Evolutionary conservation across 2,888 invertebrate genomes (phyloP).

Genomic region (Drosophila pseudotalamancana): DNA sequence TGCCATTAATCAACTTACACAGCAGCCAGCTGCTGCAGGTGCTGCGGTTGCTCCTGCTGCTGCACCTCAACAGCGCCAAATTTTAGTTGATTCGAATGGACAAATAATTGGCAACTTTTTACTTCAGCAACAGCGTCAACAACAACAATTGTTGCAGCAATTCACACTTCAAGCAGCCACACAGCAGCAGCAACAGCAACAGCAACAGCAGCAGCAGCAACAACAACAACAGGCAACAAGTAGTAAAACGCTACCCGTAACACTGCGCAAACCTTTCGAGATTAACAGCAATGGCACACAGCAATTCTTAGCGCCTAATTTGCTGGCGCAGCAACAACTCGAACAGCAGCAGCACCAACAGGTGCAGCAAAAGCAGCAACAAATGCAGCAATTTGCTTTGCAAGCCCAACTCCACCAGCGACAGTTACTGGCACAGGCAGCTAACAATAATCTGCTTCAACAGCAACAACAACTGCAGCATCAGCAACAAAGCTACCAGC

Average conservation of each 20-base stretch:
- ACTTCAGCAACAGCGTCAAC: constrained; percentile 72
- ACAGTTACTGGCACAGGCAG: constrained; percentile 70
- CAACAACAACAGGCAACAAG: constrained; percentile 63
- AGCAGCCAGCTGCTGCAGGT: constrained; percentile 42
- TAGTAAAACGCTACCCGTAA: constrained; percentile 71
- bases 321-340: constrained; percentile 52
- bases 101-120: constrained; percentile 83
- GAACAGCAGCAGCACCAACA: constrained; percentile 57
- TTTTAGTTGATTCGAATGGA: constrained; percentile 82
- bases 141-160: constrained; percentile 63
- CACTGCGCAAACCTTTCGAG: constrained; percentile 71
- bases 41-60: constrained; percentile 20
- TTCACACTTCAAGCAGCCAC: no score
- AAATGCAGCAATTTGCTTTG: constrained; percentile 78
- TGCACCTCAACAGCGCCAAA: constrained; percentile 79
- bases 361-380: constrained; percentile 67
- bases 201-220: constrained; percentile 62
- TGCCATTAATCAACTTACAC: constrained; percentile 54
- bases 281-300: constrained; percentile 74
- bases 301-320: constrained; percentile 66
- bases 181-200: constrained; percentile 65
- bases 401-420: constrained; percentile 73
- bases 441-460: constrained; percentile 65
- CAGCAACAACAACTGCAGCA: constrained; percentile 58
- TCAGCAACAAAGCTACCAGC: constrained; percentile 55